These are phyloP conservation scores for Lates calcarifer DNA, from an alignment of 2,113 vertebrate species.

Conservation along the genomic window DNA sequence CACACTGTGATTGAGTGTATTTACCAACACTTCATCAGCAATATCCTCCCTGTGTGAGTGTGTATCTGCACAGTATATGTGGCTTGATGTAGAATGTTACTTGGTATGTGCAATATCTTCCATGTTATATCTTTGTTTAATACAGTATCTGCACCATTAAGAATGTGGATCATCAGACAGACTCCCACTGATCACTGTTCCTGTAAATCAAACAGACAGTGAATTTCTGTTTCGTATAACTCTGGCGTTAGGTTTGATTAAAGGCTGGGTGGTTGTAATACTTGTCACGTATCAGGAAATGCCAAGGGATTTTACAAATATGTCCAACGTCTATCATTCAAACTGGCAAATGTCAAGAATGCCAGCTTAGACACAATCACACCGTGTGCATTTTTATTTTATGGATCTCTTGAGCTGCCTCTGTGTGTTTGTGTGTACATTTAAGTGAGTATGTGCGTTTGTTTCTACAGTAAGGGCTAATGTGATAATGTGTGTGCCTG, in stretches of 20 bases:
- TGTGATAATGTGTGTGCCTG: conserved; percentile 13
- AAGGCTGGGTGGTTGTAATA: background rate
- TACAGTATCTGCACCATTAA: background rate
- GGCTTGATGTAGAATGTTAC: conserved; percentile 2
- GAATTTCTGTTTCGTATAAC: background rate
- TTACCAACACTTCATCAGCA: conserved; percentile 62
- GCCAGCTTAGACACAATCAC: background rate
- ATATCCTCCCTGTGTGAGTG: conserved; percentile 32
- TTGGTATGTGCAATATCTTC: background rate
- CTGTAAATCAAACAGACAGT: conserved; percentile 4
- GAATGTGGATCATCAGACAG: background rate
- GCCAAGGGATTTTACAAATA: conserved; percentile 21
- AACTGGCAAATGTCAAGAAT: conserved; percentile 51
- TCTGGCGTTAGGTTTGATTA: conserved; percentile 5
- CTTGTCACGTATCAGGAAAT: conserved; percentile 26
- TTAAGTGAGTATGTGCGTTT: background rate
- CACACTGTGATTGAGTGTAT: conserved; percentile 58
- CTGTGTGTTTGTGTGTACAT: conserved; percentile 6
- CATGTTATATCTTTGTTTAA: background rate
- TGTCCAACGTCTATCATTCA: conserved; percentile 40
- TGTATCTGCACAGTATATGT: conserved; percentile 24
- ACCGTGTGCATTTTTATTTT: background rate
- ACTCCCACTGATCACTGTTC: background rate
- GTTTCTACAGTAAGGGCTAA: conserved; percentile 26
- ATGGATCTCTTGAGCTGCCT: conserved; percentile 2